Base-by-base conservation (phyloP, 2,888 invertebrate genomes). In the Brachycybe producta region DNA sequence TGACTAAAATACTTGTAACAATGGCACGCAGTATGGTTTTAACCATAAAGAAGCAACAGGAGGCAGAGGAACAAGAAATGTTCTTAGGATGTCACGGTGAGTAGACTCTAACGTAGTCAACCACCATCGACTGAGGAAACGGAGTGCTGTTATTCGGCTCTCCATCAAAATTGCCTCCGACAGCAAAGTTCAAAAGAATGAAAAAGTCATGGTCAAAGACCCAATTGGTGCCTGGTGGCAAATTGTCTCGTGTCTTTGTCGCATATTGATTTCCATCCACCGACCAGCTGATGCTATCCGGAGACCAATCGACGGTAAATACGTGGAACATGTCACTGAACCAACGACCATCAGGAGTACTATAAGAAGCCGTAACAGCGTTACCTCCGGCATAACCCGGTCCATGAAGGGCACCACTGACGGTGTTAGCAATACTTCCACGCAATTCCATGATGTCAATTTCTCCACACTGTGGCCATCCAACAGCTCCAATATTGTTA, bases 381-480 rank as follows among this genome's bases (percentile, higher is more conserved):
- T 5, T 1, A 1, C 11, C 28, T 5, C 48, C 48, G 11, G 39
- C 17, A 13, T 48, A 48, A n/a, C 48, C 48, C 2, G 48, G 48
- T 5, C 48, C 48, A 21, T 48, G 48, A n/a, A 39, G 26, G 8
- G 28, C 28, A 2, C 48, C 48, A 4, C 17, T 2, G 3, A 23
- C 3, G 17, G 17, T 28, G 39, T 4, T 17, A 32, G 32, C 32
- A 13, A 19, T n/a, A 15, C 21, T 27, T 4, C 48, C 48, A 5
- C 28, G n/a, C 5, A 19, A 17, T 27, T 48, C 48, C 48, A 39
- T 27, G 4, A 48, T 27, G 39, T 48, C 48, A 21, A 39, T 48
- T 19, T 48, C 48, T 5, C 48, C 48, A 27, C 48, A 48, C 21
- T 26, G 11, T 5, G 48, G 48, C 48, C 48, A 48, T 4, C 41